Evolutionary conservation across 2,113 vertebrate species (phyloP), one percentile per base, ranked within the genome.

Genomic region (Larimichthys polyactis): DNA sequence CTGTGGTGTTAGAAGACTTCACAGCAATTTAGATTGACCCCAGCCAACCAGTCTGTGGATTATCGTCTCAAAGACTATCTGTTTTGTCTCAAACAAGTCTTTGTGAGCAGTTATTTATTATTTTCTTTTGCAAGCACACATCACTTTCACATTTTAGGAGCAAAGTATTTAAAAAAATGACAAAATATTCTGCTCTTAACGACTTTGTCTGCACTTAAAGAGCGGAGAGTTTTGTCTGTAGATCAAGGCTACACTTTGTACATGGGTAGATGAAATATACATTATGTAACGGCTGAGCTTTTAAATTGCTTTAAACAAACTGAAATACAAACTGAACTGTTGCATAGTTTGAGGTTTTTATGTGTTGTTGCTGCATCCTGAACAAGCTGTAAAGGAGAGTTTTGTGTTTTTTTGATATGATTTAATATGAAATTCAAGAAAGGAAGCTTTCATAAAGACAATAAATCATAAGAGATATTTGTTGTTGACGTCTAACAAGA

Each of bases 11-110:
- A 87, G 80, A 91, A 84, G 83, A 87, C 89, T 91, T 85, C 65
- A 85, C 85, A 76, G 82, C 79, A 91, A 91, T 94, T 90, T 92
- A 90, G 90, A 91, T 52, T 79, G 87, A 92, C 88, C 89, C 74
- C 62, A 59, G 81, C 72, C 65, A 69, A 67, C 74, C 83, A 85
- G 86, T 81, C 86, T 66, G 85, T 84, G 91, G 94, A 94, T 95
- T 94, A 94, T 84, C 48, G 17, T 78, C 79, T 81, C 88, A 82
- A 48, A 86, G 80, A 80, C 54, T 19, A 76, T 67, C 57, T 24
- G n/a, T 57, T 73, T 82, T 81, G 85, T 87, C 85, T 91, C 79
- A 59, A 60, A 58, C 11, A 43, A 3, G 55, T 78, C 85, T 81
- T 60, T 79, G 44, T 29, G 7, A 76, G 40, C 57, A 4, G 44